Base-by-base conservation (phyloP, 2,797 vertebrate genomes). In the Siniperca obscura region DNA sequence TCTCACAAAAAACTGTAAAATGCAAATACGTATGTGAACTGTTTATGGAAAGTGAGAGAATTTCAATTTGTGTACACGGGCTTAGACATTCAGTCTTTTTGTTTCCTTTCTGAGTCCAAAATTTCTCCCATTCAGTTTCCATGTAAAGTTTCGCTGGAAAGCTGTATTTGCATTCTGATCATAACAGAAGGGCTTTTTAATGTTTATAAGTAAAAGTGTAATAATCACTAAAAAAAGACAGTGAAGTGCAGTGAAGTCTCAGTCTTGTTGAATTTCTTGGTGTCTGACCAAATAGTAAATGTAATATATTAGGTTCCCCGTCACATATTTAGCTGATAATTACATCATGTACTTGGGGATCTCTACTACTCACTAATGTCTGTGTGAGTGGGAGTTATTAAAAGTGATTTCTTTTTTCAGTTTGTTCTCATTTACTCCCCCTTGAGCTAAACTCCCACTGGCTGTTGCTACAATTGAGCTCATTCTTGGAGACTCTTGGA, bases 401-500 rank as follows among this genome's bases (percentile, higher is more conserved):
- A 62, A 78, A 74, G n/a, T 70, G 55, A 66, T 69, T 73, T 78
- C 5, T 74, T 69, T 78, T 82, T 64, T 70, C 62, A 42, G 57
- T 74, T 62, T 70, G 59, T 66, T 82, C 78, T 74, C 25, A 7
- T 83, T 83, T 69, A 68, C 60, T 62, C 70, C 60, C 71, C 70
- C 34, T 65, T 70, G 53, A 86, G 81, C 60, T 80, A 52, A 84
- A 81, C 76, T 89, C 81, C 69, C 53, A 61, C 74, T 86, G 82
- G 62, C 86, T 85, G 48, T 69, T 78, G 44, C 42, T 71, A 73
- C 59, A 79, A 86, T 70, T 76, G 79, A 81, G 78, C 77, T 85
- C 82, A 88, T 89, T 86, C 72, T 83, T 81, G 80, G 50, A 85
- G 66, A 70, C 57, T 70, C 66, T 74, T 72, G 60, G 75, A 83